These are phyloP conservation scores for Lasaia peninsularis DNA, from an alignment of 1,140 invertebrate species.

Conservation along the genomic window DNA sequence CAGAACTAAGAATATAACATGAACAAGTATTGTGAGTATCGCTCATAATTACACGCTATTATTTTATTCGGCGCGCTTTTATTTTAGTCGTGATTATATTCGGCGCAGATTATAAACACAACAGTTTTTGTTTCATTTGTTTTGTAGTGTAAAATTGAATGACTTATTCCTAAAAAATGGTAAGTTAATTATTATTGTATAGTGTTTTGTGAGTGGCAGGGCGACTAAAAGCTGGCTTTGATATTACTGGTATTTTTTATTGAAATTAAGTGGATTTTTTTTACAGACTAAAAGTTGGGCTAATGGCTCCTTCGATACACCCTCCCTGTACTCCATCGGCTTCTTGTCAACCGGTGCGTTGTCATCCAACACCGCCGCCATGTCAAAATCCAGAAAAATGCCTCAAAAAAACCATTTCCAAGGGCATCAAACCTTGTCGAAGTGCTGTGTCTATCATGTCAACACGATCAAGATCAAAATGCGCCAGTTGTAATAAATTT, in stretches of 20 bases:
- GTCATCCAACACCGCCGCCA: conserved; percentile 53
- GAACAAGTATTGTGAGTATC: conserved; percentile 56
- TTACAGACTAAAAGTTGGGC: conserved; percentile 45
- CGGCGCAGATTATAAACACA: background rate
- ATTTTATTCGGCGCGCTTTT: no score
- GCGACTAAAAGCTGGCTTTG: conserved; percentile 1
- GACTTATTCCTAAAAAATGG: background rate
- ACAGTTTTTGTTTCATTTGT: background rate
- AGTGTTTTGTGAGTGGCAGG: conserved; percentile 8
- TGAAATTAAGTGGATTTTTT: conserved; percentile 19
- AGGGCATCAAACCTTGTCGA: conserved; percentile 48
- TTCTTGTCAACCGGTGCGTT: conserved; percentile 52
- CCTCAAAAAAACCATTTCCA: conserved; percentile 48
- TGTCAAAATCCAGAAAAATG: conserved; percentile 61
- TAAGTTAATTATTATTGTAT: background rate
- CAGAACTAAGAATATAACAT: conserved; percentile 46
- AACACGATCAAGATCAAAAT: conserved; percentile 46
- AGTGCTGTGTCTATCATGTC: conserved; percentile 62
- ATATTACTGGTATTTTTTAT: background rate
- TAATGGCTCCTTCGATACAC: conserved; percentile 54
- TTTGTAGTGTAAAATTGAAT: background rate
- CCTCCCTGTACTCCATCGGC: conserved; percentile 57
- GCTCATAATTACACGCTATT: conserved; percentile 17
- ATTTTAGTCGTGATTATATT: background rate
- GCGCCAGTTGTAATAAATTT: conserved; percentile 46